Base-by-base conservation (phyloP, 2,113 vertebrate species). In the Aepyceros melampus region DNA sequence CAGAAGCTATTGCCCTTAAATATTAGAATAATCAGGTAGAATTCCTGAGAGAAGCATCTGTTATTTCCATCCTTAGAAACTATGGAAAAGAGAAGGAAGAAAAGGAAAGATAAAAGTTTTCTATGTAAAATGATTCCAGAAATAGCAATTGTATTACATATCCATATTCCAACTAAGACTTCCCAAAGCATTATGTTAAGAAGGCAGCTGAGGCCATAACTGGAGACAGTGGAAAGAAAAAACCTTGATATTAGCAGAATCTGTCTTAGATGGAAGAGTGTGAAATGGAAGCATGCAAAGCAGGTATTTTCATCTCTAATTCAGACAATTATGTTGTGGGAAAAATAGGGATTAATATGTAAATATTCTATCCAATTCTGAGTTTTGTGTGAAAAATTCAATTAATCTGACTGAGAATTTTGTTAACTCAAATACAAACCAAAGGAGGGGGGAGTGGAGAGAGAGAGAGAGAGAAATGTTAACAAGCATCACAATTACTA, bases 371-470 rank as follows among this genome's bases (percentile, higher is more conserved):
- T 9, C 21, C 36, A 5, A 23, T 71, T 92, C n/a, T 43, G 36
- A 36, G 7, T 60, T 89, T 97, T 79, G 79, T 4, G 27, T 74
- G 11, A 85, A 94, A 78, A 85, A 51, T 53, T 2, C 12, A 58
- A 19, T 31, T 53, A 81, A 89, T 40, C 13, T 40, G 21, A 96
- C 29, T 27, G n/a, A 84, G 55, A 92, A 27, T 74, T 55, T 60
- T 86, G 25, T 94, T 89, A 27, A 33, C 5, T 9, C 53, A 92
- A 79, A 45, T 60, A 10, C 16, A 71, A 58, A 58, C 47, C 45
- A 56, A 43, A 36, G 21, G 3, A 3, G 29, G 2, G 19, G 17
- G 1, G 1, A 13, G 7, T 0, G 43, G 43, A 43, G 0, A 2
- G 4, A 25, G 23, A 43, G 11, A 23, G 67, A 14, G n/a, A 71